phyloP scores from a whole-genome alignment of 2,113 vertebrate genomes.

The Lampris incognitus region DNA sequence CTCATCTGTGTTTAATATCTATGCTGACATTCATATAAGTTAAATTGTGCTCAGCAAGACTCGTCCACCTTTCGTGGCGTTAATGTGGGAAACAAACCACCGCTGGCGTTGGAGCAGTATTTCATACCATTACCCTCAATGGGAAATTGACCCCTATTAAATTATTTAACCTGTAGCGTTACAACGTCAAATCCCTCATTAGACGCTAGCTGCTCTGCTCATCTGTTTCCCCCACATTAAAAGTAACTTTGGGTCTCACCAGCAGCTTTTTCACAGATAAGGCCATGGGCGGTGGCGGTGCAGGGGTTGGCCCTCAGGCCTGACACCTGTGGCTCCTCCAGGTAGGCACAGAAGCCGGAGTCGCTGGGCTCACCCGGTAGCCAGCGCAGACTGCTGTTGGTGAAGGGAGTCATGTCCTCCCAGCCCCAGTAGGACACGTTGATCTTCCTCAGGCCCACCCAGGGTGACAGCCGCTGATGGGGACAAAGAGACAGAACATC shows the following conservation, averaged over 20 bases:
- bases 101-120: too few species aligned
- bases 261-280: conserved; percentile 93
- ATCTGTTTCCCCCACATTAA: too few species aligned
- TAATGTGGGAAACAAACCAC: too few species aligned
- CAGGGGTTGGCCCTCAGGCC: conserved; percentile 84
- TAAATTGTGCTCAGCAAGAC: too few species aligned
- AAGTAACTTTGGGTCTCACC: conserved; percentile 63
- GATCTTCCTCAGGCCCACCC: conserved; percentile 97
- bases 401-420: conserved; percentile 97
- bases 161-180: too few species aligned
- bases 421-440: conserved; percentile 98
- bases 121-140: too few species aligned
- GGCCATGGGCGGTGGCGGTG: conserved; percentile 91
- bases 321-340: conserved; percentile 84
- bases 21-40: too few species aligned
- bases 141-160: too few species aligned
- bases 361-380: conserved; percentile 91
- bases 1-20: too few species aligned
- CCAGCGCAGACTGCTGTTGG: conserved; percentile 92
- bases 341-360: conserved; percentile 95
- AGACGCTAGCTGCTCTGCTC: too few species aligned
- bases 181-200: too few species aligned
- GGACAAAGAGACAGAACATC: not conserved
- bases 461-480: conserved; percentile 86
- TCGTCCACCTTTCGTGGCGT: too few species aligned